Evolutionary conservation across 2,888 invertebrate species (phyloP), one percentile per base, ranked within the genome.

Genomic region (Yponomeuta sedellus): DNA sequence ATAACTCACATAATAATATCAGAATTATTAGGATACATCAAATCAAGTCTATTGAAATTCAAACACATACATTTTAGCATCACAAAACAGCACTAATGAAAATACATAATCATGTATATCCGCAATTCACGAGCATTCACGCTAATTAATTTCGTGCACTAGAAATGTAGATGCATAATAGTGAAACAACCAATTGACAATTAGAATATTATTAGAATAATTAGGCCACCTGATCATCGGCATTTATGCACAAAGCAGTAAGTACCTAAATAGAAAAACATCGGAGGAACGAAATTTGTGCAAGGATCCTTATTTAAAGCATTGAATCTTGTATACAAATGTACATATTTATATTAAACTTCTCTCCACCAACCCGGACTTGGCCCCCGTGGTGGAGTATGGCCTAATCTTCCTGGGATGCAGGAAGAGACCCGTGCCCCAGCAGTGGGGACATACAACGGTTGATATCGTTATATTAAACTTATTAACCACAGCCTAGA

Each of bases 41-140:
- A 22, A 20, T 19, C 20, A 59, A 59, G 22, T 22, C 5, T 10
- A 22, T 64, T 74, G 79, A 74, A 52, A 57, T 65, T 65, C 22
- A 52, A 52, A 52, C 44, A 44, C 10, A 12, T 12, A 44, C 44
- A 2, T 44, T 44, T 12, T 12, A 44, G 44, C 44, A 44, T 44
- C 44, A 44, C 12, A 44, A 44, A 44, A 44, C 2, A 2, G 44
- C 12, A 25, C 25, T 25, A 44, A 44, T 52, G 12, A 52, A 52
- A 52, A 52, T 52, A 16, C 12, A 52, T 52, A 52, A 52, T 16
- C 12, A 34, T 34, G 12, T 16, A 16, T 52, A 16, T 12, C 44
- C 44, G 16, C 34, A 34, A 34, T 34, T 52, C 44, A 5, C 16
- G 16, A 16, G 12, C 8, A 52, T 16, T 16, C 16, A 12, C 44